Evolutionary conservation across 2,797 vertebrate species (phyloP), one percentile per base, ranked within the genome.

Genomic region (Heterohyrax brucei): DNA sequence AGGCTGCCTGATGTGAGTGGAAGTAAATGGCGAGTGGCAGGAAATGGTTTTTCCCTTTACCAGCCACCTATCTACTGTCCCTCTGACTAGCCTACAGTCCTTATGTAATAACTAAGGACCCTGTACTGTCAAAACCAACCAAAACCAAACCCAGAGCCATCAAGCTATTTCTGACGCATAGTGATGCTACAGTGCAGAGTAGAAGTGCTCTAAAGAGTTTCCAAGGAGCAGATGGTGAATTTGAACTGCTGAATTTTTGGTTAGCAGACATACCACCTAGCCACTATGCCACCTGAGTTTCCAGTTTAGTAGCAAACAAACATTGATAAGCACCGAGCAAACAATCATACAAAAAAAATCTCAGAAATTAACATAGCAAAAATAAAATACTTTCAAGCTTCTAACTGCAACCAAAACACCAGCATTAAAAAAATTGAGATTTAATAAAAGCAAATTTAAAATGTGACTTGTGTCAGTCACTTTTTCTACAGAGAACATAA

Each of bases 401-500:
- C 39, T 61, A 50, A 95, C 16, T 56, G 33, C 68, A 94, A 75
- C 22, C 53, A 82, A 48, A 66, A 73, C 30, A 3, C 14, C 22
- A 5, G 10, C 39, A 86, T 82, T 70, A 83, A 10, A 44, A 92
- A 81, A 91, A 82, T 0, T 72, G n/a, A 91, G 8, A 66, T 70
- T 89, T 21, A 80, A 73, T 70, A 87, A 92, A 24, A 7, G 13
- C 10, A 12, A 44, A 26, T 10, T 82, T 94, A 76, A 76, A 8
- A 48, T 46, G 77, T 94, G 33, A 64, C 24, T 19, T 81, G 9
- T 12, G 64, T 59, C n/a, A 33, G 28, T 61, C 87, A 21, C 8
- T 95, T 96, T 75, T 53, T 39, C 39, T 68, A 84, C 7, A 86
- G 39, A 85, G n/a, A 85, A 76, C 39, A 30, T 61, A 87, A 95